A percentile compares a stretch with the other conserved stretches of the same genome.
Conservation (phyloP, 2,797 vertebrate species). For the Peromyscus attwateri region DNA sequence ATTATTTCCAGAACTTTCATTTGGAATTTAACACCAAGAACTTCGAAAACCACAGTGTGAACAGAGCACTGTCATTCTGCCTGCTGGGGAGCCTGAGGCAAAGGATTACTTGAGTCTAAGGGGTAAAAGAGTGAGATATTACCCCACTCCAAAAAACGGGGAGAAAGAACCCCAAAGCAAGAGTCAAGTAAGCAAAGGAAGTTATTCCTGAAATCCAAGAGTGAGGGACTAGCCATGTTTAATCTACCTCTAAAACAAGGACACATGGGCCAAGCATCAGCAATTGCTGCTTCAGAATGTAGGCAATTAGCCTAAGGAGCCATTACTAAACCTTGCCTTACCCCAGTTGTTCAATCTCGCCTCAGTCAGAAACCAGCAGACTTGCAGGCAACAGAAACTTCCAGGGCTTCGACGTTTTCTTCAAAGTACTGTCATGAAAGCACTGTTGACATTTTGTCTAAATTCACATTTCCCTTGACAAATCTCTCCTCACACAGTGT, state of each 20-base stretch:
- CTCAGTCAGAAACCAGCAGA: not conserved
- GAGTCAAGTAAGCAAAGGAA: not conserved
- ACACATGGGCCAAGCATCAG: not conserved
- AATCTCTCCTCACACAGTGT: not conserved
- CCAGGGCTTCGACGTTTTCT: not conserved
- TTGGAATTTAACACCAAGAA: not conserved
- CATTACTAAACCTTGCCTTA: accelerated
- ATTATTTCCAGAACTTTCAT: not conserved
- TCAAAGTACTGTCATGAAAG: not conserved
- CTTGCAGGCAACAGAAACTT: not conserved
- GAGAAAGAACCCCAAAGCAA: not conserved
- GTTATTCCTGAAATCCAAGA: constrained; percentile 17
- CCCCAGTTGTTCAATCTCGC: not conserved
- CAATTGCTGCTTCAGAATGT: not conserved
- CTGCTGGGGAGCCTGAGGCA: not conserved
- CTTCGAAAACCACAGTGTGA: accelerated
- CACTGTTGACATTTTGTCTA: not conserved
- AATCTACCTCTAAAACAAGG: not conserved
- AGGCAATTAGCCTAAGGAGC: not conserved
- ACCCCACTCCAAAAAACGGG: not conserved
- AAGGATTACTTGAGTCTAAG: no score
- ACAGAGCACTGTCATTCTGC: no score
- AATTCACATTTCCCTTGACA: not conserved
- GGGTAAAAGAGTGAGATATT: not conserved
- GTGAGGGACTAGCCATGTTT: not conserved